A percentile compares a stretch with the other conserved stretches of the same genome.
These are phyloP conservation scores for Pyrocephalus nanus DNA, from an alignment of 2,797 vertebrate genomes.

Conservation along the genomic window DNA sequence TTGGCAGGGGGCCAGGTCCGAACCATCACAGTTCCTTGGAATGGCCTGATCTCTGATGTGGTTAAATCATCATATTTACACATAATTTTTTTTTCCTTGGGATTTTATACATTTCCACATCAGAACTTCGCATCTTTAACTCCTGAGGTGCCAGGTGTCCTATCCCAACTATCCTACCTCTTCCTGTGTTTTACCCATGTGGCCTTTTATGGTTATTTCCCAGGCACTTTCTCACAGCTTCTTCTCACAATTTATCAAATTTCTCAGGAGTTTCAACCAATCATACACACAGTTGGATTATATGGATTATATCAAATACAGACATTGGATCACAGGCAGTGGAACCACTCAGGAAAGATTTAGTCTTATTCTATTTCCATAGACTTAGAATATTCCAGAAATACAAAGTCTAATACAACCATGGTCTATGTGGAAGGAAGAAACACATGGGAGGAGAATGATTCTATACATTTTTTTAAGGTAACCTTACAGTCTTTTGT, in stretches of 20 bases:
- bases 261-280: neutral
- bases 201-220: neutral
- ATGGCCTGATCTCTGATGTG: neutral
- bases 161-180: neutral
- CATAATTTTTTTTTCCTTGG: neutral
- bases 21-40: neutral
- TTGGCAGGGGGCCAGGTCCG: too few relatives aligned
- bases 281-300: neutral
- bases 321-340: neutral
- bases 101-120: neutral
- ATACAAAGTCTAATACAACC: neutral
- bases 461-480: neutral
- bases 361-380: neutral
- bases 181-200: neutral
- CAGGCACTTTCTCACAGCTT: neutral
- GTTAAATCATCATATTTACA: neutral
- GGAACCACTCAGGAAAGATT: neutral
- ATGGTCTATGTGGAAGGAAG: neutral
- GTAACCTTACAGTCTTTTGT: neutral
- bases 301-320: neutral
- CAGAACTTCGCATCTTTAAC: neutral
- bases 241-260: neutral
- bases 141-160: neutral
- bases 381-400: neutral
- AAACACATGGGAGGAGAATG: neutral